Evolutionary conservation across 2,113 vertebrate genomes (phyloP), one percentile per base, ranked within the genome.

Genomic region (Oxygymnocypris stewartii): DNA sequence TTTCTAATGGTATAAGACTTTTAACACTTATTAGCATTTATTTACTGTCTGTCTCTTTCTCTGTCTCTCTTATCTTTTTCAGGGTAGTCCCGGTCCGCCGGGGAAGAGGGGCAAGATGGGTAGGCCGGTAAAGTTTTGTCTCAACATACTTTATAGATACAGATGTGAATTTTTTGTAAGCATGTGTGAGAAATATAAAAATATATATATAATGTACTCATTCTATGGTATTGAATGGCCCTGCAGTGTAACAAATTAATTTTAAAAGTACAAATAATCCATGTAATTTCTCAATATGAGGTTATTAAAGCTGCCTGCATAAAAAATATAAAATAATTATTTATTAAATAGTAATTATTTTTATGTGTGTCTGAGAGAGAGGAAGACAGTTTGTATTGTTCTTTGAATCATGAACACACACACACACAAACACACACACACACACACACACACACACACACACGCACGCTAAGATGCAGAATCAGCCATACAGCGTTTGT

Each of bases 41-140:
- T 73, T 67, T 54, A 67, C 47, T 40, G 25, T 79, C 40, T 78
- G 20, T 75, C n/a, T 61, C 44, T 61, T 84, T 86, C 74, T 92
- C 88, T 84, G 1, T 80, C 42, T 81, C 65, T 61, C 31, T 84
- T 54, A 91, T 79, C 92, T 87, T 88, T 89, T 81, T 76, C 92
- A 97, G 96, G 96, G 96, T 82, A 94, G 93, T 88, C 94, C 95
- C 89, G 96, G 96, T 84, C 92, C 95, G 94, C 95, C 95, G 90
- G 96, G 96, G 94, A 97, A 96, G 96, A 97, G 94, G 96, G 96
- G 96, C 96, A 96, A 95, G 96, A 97, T 96, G 96, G 96, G 96
- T 96, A 97, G 95, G 96, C 96, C 96, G 96, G 96, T 97, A 97
- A 97, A 96, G 96, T 96, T 96, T 97, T 96, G 96, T 95, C 95